These are phyloP conservation scores for Ginglymostoma cirratum DNA, from an alignment of 2,113 vertebrate genomes.

Conservation along the genomic window DNA sequence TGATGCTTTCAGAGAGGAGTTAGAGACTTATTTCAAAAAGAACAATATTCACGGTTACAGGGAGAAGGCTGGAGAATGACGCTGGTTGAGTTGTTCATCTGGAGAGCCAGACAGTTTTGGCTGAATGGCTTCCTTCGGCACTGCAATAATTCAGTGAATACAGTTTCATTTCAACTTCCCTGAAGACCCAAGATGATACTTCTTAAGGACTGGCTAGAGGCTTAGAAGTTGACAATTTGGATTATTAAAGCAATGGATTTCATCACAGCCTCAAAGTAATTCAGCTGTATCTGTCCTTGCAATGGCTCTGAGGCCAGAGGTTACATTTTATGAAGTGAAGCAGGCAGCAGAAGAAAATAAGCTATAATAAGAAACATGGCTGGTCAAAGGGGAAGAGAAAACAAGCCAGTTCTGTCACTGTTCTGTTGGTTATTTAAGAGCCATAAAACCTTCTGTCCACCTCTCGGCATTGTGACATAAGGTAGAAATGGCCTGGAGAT, in stretches of 20 bases:
- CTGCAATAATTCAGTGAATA: no score
- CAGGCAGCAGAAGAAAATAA: background rate
- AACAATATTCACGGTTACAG: no score
- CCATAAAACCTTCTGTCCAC: slow-evolving; percentile 61
- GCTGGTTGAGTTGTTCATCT: no score
- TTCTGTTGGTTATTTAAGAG: slow-evolving; percentile 67
- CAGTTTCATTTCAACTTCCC: background rate
- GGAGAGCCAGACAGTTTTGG: no score
- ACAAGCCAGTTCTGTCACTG: slow-evolving; percentile 56
- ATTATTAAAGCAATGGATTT: background rate
- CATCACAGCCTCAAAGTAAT: background rate
- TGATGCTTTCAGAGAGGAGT: no score
- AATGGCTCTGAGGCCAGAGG: background rate
- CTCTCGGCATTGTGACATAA: slow-evolving; percentile 72
- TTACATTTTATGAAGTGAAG: background rate
- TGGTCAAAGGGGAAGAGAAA: background rate
- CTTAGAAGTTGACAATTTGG: background rate
- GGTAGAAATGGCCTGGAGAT: slow-evolving; percentile 71
- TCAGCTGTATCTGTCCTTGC: background rate
- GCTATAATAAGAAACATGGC: background rate
- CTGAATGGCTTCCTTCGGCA: no score
- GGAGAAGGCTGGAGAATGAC: no score
- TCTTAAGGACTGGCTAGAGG: background rate
- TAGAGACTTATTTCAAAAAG: no score
- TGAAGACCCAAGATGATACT: background rate